A percentile compares a stretch with the other conserved stretches of the same genome.
These are phyloP conservation scores for Ploceus nigricollis DNA, from an alignment of 2,113 vertebrate species.

Conservation along the genomic window DNA sequence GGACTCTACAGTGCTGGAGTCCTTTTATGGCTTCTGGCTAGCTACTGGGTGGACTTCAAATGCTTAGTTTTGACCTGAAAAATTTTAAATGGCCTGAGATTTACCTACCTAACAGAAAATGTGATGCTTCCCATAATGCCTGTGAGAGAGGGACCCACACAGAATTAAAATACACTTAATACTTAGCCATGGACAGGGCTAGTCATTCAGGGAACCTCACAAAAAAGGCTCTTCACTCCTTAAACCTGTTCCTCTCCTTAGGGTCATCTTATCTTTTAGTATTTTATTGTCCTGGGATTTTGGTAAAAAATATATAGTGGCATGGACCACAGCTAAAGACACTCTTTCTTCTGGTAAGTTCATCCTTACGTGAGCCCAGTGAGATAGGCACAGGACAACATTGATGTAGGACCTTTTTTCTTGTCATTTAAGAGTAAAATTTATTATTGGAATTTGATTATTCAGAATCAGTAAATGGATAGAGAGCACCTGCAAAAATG, in stretches of 20 bases:
- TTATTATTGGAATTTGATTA: background rate
- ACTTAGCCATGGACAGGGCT: background rate
- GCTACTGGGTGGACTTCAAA: conserved; percentile 3
- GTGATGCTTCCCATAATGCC: background rate
- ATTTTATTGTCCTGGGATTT: background rate
- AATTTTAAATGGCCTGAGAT: background rate
- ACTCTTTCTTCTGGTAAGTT: background rate
- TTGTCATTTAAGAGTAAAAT: background rate
- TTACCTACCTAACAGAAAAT: background rate
- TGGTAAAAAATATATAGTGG: background rate
- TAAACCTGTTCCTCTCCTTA: background rate
- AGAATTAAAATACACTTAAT: background rate
- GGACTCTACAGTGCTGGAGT: background rate
- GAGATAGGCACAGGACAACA: background rate
- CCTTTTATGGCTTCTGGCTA: background rate
- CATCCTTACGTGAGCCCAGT: accelerated
- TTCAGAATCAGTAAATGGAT: background rate
- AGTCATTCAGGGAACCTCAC: background rate
- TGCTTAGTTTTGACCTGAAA: conserved; percentile 16
- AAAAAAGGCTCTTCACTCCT: background rate
- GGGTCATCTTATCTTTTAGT: background rate
- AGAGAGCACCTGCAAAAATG: background rate
- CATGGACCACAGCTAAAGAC: background rate
- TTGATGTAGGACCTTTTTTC: background rate
- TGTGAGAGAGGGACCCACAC: background rate